Evolutionary conservation across 1,140 invertebrate species (phyloP), one percentile per base, ranked within the genome.

Genomic region (Papilio aristodemus): DNA sequence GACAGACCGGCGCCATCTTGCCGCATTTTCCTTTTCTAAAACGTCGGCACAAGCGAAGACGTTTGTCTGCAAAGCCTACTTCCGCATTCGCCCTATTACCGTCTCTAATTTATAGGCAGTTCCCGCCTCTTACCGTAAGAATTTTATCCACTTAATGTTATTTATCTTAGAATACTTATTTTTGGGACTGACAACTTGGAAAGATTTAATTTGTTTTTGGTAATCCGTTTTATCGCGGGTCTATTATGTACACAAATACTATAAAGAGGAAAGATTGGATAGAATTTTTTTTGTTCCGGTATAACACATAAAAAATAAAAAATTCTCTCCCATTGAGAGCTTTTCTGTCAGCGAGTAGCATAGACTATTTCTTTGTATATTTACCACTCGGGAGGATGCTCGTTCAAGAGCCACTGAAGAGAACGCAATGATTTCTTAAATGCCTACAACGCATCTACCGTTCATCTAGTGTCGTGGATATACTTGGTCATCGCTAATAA

Each of bases 21-120:
- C 70, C 78, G 80, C 75, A 69, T 77, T 73, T 75, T 76, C 64
- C 64, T 73, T 68, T 71, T 67, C 41, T 46, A 14, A 25, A 66
- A 66, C 59, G 59, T 19, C 63, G 41, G 43, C 72, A 70, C 71
- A 79, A 75, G 83, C 80, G 74, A 77, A 82, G 78, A 77, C 80
- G 75, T 80, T 80, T 77, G 67, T 73, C 70, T 72, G 70, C 70
- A 68, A 68, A 74, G 75, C 74, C 74, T 70, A 75, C 80, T 89
- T 89, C 84, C 86, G 81, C 73, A 64, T 82, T 78, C 71, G 76
- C 73, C 76, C 83, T 87, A 81, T 87, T 86, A 84, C 79, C 69
- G 32, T 14, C 68, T 70, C 81, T 86, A 82, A 89, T 87, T 87
- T 89, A 89, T 66, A 27, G 63, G 43, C 63, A 50, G 63, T 50